Evolutionary conservation across 2,888 invertebrate species (phyloP), one percentile per base, ranked within the genome.

Genomic region (Mongoloraphidia duomilia): DNA sequence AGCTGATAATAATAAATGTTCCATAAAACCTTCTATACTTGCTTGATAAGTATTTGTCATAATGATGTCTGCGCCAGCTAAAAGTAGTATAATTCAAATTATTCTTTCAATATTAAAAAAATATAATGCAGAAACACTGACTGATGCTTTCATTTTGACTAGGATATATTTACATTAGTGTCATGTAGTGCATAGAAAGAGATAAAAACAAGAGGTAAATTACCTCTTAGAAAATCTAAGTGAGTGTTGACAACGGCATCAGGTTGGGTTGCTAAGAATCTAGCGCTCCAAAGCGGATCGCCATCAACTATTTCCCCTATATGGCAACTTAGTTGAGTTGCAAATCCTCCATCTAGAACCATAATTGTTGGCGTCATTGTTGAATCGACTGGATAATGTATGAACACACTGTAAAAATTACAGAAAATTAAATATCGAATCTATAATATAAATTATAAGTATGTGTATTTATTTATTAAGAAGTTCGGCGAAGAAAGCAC

Each of bases 31-130:
- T 47, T 77, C 77, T 49, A 84, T 71, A 47, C 84, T 84, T 6
- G 90, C 86, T 70, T 95, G 94, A 68, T 94, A 95, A 41, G 90
- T 90, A 60, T 87, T 86, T 38, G 93, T 92, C 61, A 84, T 79
- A 58, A 95, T 81, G 52, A 93, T 69, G 61, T 94, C 84, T 39
- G 92, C 84, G 14, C 94, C 94, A 62, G 87, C 90, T 80, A 71
- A 57, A 67, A 72, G 59, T 6, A 26, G n/a, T n/a, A n/a, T n/a
- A n/a, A n/a, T n/a, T n/a, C n/a, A n/a, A n/a, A n/a, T n/a, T n/a
- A n/a, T n/a, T 17, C 2, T 3, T 17, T 17, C 17, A 17, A 17
- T 17, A 17, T 17, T 4, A 17, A 17, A 17, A 17, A 17, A 17
- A 17, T 17, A 17, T 17, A 17, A 17, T 4, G 4, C 2, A 17